Base-by-base conservation (phyloP, 2,113 vertebrate species). In the Neogale vison region DNA sequence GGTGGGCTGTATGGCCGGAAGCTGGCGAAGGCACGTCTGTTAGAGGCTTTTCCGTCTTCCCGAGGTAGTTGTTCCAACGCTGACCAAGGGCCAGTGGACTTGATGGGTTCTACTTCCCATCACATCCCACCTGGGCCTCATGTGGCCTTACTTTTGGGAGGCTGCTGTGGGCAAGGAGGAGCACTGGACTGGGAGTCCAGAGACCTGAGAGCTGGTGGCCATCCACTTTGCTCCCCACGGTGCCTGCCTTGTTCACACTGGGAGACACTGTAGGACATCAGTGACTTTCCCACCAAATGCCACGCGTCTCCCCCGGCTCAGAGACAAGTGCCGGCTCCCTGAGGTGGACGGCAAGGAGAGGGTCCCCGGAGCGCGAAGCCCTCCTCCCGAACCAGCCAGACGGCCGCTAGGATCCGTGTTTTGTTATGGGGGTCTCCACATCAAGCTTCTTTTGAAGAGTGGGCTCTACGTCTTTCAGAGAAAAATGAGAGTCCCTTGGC, bases 351-450 rank as follows among this genome's bases (percentile, higher is more conserved):
- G 23, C 0, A 0, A 76, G 26, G 13, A 50, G 5, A 26, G 92
- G 55, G 31, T 12, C 36, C 36, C 0, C 6, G 4, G 36, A 3
- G 45, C 17, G 0, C 0, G 10, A 23, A n/a, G 26, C 24, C 24
- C 26, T 39, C 31, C 4, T 21, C 29, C 59, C 50, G 24, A 57
- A 11, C 67, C 7, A 0, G 57, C 47, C 26, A 23, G 67, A 42
- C 0, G 0, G 55, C 45, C 1, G 0, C 71, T 14, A 15, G 1
- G 9, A 34, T 5, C 2, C 4, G 0, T 1, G 15, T 31, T 76
- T 29, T 36, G 14, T 57, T 20, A 1, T 1, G 4, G 14, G 42
- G 11, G 50, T 17, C 65, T 80, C 74, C 36, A 23, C 0, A 0
- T 45, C 20, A 80, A 45, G 21, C n/a, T 52, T 50, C 61, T 69